Evolutionary conservation across 2,888 invertebrate genomes (phyloP).

Genomic region (Drosophila sordidula): DNA sequence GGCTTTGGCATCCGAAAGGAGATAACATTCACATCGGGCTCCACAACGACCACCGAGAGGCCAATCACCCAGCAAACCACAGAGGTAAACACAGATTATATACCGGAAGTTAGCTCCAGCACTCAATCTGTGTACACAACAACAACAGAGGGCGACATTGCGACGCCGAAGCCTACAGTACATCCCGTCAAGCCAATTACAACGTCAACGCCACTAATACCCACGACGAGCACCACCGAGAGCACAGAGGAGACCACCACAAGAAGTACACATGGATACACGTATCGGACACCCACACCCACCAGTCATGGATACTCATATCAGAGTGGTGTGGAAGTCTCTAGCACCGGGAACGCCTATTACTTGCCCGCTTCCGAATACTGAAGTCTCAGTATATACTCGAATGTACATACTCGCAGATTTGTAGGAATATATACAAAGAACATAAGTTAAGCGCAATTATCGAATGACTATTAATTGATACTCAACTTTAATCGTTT

Average conservation of each 20-base stretch:
- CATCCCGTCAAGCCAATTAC: constrained; percentile 59
- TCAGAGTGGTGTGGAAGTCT: not conserved
- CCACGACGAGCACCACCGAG: constrained; percentile 52
- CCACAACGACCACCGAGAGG: constrained; percentile 51
- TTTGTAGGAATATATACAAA: constrained; percentile 18
- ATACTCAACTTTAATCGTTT: constrained; percentile 19
- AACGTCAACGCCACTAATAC: constrained; percentile 52
- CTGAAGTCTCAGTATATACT: constrained; percentile 18
- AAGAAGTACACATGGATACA: constrained; percentile 8
- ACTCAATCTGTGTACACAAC: constrained; percentile 71
- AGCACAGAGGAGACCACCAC: constrained; percentile 11
- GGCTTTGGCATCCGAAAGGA: constrained; percentile 53
- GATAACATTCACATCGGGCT: constrained; percentile 30
- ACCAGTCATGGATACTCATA: constrained; percentile 50
- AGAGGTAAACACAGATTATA: constrained; percentile 75
- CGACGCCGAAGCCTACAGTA: constrained; percentile 71
- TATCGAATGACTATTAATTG: constrained; percentile 15
- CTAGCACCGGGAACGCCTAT: constrained; percentile 12
- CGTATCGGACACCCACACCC: constrained; percentile 8
- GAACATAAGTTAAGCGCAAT: constrained; percentile 8
- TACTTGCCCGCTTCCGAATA: constrained; percentile 42
- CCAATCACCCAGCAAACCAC: constrained; percentile 52
- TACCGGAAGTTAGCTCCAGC: constrained; percentile 62
- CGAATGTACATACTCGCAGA: constrained; percentile 11
- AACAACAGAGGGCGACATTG: constrained; percentile 63